A percentile compares a stretch with the other conserved stretches of the same genome.
phyloP scores from a whole-genome alignment of 2,113 vertebrate species.

The Catharus minimus region DNA sequence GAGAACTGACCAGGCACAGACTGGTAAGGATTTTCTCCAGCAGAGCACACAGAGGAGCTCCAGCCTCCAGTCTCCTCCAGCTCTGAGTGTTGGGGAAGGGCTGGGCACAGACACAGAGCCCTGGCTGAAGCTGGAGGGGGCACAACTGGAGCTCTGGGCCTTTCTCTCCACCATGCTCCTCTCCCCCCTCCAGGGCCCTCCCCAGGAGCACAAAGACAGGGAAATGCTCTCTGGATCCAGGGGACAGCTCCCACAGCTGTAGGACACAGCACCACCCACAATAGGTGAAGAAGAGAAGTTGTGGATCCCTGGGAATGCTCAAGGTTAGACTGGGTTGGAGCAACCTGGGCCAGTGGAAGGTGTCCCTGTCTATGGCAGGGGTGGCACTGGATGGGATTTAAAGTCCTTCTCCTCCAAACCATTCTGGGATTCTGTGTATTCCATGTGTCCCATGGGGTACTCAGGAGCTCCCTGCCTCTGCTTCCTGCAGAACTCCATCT shows the following conservation, averaged over 20 bases:
- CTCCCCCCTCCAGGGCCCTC: neutral
- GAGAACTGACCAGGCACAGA: neutral
- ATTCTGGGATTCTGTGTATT: neutral
- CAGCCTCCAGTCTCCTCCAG: neutral
- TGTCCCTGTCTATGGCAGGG: neutral
- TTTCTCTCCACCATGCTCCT: neutral
- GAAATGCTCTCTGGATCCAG: neutral
- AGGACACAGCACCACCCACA: rapidly evolving
- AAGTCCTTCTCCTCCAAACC: neutral
- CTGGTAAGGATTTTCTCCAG: neutral
- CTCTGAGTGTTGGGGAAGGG: rapidly evolving
- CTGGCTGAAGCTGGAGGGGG: neutral
- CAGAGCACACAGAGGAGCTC: neutral
- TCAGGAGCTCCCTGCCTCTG: neutral
- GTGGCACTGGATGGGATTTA: neutral
- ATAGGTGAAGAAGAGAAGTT: neutral
- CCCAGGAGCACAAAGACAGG: neutral
- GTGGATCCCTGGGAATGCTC: neutral
- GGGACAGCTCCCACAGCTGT: neutral
- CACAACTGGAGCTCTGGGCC: neutral
- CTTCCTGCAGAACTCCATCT: neutral
- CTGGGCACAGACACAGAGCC: neutral
- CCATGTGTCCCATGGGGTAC: neutral
- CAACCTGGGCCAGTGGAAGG: neutral
- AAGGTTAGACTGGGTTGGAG: neutral